Base-by-base conservation (phyloP, 2,113 vertebrate species). In the Alligator mississippiensis region DNA sequence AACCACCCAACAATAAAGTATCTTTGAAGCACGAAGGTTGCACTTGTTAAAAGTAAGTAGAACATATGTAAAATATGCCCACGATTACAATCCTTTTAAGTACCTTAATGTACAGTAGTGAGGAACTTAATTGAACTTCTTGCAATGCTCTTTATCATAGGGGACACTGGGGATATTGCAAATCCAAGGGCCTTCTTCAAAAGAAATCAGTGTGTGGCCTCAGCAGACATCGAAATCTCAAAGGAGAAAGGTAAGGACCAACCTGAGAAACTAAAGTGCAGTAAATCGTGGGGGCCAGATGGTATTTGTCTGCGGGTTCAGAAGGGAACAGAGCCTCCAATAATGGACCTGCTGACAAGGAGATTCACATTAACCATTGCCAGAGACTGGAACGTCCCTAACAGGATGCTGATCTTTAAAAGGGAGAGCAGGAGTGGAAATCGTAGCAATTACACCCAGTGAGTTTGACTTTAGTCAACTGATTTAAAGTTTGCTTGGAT, bases 251-350 rank as follows among this genome's bases (percentile, higher is more conserved):
- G 78, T 78, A 61, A 7, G 90, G 85, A 89, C 19, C 0, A 5
- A 84, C 81, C 78, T 64, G 80, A 82, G 83, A 76, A 89, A 63
- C 85, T 88, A 15, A 1, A 0, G 59, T 54, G 25, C 75, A 74
- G 87, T 90, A 92, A 95, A 96, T 92, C 92, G 94, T 13, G 11
- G 4, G 62, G 87, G 77, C 88, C 89, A 95, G 92, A 87, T 94
- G 82, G 91, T 62, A 38, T 58, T 84, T 77, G 81, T 57, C 62
- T 79, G 87, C 38, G 62, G 60, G 63, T 80, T 91, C 81, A 85
- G 88, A 24, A 59, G 84, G 83, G 74, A 88, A 77, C 81, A 19
- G 61, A 63, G 82, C 55, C 64, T 62, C 74, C 57, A 15, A n/a
- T 11, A 66, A 68, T 0, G 17, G 66, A 84, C 13, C 10, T 34